Conservation (phyloP, 1,140 invertebrate genomes). For the Coenobita brevimanus region DNA sequence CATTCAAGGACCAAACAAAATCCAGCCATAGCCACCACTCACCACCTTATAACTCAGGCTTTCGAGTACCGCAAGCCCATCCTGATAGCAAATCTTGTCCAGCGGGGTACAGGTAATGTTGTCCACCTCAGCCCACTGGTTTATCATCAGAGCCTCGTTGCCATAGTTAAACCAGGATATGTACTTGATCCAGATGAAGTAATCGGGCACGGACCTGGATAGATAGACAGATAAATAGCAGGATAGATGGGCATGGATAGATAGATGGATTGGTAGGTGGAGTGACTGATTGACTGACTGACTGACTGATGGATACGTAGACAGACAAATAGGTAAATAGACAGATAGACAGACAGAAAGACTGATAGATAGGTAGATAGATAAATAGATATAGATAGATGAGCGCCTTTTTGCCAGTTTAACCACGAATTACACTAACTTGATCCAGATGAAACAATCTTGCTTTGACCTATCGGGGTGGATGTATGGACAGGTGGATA, state of each 20-base stretch:
- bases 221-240: background rate
- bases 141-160: slow-evolving; percentile 75
- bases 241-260: background rate
- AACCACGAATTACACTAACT: slow-evolving; percentile 78
- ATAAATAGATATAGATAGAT: slow-evolving; percentile 75
- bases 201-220: slow-evolving; percentile 73
- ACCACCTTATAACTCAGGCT: background rate
- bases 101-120: slow-evolving; percentile 43
- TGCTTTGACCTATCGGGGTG: slow-evolving; percentile 72
- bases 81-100: background rate
- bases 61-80: background rate
- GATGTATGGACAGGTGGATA: background rate
- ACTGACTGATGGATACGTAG: background rate
- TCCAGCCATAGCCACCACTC: too few species aligned
- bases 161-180: slow-evolving; percentile 77
- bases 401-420: slow-evolving; percentile 76
- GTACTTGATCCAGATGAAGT: slow-evolving; percentile 76
- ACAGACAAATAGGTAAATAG: too few species aligned
- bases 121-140: slow-evolving; percentile 74
- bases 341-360: background rate
- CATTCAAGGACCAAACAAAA: too few species aligned
- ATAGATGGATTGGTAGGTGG: background rate
- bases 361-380: slow-evolving; percentile 72
- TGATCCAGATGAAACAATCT: slow-evolving; percentile 75
- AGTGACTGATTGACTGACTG: background rate